These are phyloP conservation scores for Drosophila persimilis DNA, from an alignment of 1,140 invertebrate genomes.

Conservation along the genomic window DNA sequence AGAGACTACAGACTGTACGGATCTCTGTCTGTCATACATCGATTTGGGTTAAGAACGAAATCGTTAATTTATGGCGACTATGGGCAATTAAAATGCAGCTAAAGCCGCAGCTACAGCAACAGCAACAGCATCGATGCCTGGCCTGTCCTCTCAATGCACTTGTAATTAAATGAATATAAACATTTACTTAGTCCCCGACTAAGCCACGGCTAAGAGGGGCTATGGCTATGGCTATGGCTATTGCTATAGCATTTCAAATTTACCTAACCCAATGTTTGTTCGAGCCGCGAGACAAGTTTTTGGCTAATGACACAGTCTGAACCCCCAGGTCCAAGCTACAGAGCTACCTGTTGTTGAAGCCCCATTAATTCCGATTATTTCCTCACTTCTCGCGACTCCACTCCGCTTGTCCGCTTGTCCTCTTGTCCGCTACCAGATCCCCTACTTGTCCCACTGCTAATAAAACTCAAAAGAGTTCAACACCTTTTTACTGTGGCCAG, in stretches of 20 bases:
- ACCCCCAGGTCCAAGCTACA: slow-evolving; percentile 10
- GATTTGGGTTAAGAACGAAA: slow-evolving; percentile 80
- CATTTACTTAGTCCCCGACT: slow-evolving; percentile 65
- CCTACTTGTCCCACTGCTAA: slow-evolving; percentile 49
- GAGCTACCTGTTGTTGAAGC: slow-evolving; percentile 58
- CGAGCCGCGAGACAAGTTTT: slow-evolving; percentile 37
- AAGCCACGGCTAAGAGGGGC: slow-evolving; percentile 16
- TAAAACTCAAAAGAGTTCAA: slow-evolving; percentile 71
- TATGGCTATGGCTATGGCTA: slow-evolving; percentile 57
- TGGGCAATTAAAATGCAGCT: slow-evolving; percentile 73
- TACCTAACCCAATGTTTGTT: slow-evolving; percentile 53
- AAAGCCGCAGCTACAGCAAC: slow-evolving; percentile 39
- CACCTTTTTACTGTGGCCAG: slow-evolving; percentile 51
- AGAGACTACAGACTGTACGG: slow-evolving; percentile 9
- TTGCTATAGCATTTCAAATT: slow-evolving; percentile 58
- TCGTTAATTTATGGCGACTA: slow-evolving; percentile 58
- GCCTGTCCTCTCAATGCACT: slow-evolving; percentile 52
- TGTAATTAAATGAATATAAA: slow-evolving; percentile 81
- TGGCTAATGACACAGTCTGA: slow-evolving; percentile 58
- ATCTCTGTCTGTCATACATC: slow-evolving; percentile 38
- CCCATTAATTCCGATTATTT: slow-evolving; percentile 49
- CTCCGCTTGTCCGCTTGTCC: no score
- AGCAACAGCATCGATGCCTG: no score
- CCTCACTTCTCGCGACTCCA: slow-evolving; percentile 9
- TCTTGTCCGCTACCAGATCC: neutral